phyloP scores from a whole-genome alignment of 2,888 invertebrate genomes.

The Lymantria dispar region DNA sequence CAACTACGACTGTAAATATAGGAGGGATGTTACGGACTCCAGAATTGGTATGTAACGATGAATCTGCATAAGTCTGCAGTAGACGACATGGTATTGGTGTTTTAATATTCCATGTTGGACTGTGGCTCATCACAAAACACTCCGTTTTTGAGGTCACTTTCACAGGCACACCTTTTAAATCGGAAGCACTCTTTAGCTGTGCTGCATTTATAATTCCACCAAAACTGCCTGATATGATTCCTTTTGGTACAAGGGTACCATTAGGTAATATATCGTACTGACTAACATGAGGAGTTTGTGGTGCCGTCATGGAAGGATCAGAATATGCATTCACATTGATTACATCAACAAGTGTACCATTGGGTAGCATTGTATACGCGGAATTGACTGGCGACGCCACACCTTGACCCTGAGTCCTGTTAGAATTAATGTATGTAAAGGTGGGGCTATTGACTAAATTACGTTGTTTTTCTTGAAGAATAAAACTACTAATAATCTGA shows the following conservation, averaged over 20 bases:
- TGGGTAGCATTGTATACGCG: conserved; percentile 1
- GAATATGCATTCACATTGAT: not conserved
- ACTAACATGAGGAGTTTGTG: not conserved
- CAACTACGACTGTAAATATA: not conserved
- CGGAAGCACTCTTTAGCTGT: not conserved
- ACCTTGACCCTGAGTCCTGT: not conserved
- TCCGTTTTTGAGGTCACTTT: conserved; percentile 14
- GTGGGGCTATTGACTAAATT: not conserved
- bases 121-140: conserved; percentile 16
- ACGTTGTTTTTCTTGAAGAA: conserved; percentile 5
- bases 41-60: not conserved
- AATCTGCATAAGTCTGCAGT: conserved; percentile 10
- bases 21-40: not conserved
- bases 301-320: too few species aligned
- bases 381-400: not conserved
- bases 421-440: too few species aligned
- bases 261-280: conserved; percentile 4
- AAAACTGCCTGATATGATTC: not conserved
- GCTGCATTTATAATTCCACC: not conserved
- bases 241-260: conserved; percentile 1
- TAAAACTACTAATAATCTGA: conserved; percentile 21
- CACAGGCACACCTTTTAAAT: conserved; percentile 15
- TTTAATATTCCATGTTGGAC: conserved; percentile 4
- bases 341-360: not conserved
- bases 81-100: conserved; percentile 18